Evolutionary conservation across 2,888 invertebrate species (phyloP), one percentile per base, ranked within the genome.

Genomic region (Aporophyla lueneburgensis): DNA sequence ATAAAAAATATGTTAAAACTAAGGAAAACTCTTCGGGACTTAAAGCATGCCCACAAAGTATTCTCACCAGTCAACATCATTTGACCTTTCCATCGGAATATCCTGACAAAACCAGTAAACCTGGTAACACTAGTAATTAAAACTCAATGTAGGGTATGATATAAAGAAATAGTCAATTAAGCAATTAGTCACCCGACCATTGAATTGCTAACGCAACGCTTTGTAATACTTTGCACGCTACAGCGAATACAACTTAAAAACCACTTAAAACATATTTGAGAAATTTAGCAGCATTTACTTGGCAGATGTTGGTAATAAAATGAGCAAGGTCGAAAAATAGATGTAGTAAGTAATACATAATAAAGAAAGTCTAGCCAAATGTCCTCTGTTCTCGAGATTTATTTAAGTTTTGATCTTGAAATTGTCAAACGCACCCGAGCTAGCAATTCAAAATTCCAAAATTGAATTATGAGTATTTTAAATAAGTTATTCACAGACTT

Each of bases 141-240:
- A 65, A 61, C 43, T 65, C 33, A 65, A 63, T 72, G 62, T 66
- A 21, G 51, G 33, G 5, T 75, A 71, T 49, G 62, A 49, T 72
- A 67, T 24, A 73, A 71, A 87, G 66, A 84, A 85, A 72, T 85
- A 86, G 49, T 49, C 81, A 85, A 76, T 86, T 81, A 76, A 73
- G 83, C 81, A 84, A 86, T 86, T 86, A 87, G 72, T 81, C 86
- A 84, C 68, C 74, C 62, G 21, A 69, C 71, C 83, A 87, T 85
- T 83, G 71, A 83, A 76, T 67, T 66, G 59, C 75, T 80, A 83
- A 71, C 73, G 86, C 78, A 86, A 86, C 75, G 56, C 56, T 71
- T 61, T 74, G 69, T 83, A 80, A 83, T 72, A 68, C 65, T 82
- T 77, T 78, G 66, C 78, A 76, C 76, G 81, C 66, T 80, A 82